Base-by-base conservation (phyloP, 2,888 invertebrate species). In the Cryptops parisi region DNA sequence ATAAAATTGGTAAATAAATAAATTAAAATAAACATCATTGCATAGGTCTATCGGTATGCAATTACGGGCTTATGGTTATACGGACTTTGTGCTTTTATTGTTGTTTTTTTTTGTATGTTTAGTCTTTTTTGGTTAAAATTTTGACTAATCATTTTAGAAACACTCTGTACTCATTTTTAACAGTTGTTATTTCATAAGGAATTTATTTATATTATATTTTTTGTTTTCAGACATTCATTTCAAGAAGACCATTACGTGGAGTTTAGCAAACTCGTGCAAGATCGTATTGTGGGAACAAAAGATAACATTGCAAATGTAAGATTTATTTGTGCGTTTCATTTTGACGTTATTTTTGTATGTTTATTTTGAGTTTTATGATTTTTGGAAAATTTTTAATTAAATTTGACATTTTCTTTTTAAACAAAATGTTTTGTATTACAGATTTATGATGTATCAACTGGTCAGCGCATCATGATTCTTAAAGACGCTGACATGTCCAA, bases 211-310 rank as follows among this genome's bases (percentile, higher is more conserved):
- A 48, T 24, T 54, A 40, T 52, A 39, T 52, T 45, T 45, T 43
- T 53, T 39, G 2, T 12, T 21, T 25, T 41, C 38, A 57, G 57
- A 23, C 41, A 55, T 26, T 74, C 81, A 26, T 76, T 91, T 60
- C 80, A 84, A 61, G 81, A 83, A 59, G 90, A 94, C 60, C 85
- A 87, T 61, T 85, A 91, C 67, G 84, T 88, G 27, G 93, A 94
- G 67, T 94, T 94, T 69, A 86, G 86, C 60, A 90, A 52, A 58
- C 60, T 61, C 27, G 70, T 76, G 0, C 87, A 91, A 68, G 90
- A 93, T 63, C 77, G 82, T 58, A 79, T 94, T 53, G 79, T 97
- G 50, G 94, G 91, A 55, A 96, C 96, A 0, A 84, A 83, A 67
- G 80, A 79, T 21, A 85, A 85, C 67, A 78, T 76, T 23, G 89